Evolutionary conservation across 2,888 invertebrate species (phyloP), one percentile per base, ranked within the genome.

Genomic region (Coelinius sp.): DNA sequence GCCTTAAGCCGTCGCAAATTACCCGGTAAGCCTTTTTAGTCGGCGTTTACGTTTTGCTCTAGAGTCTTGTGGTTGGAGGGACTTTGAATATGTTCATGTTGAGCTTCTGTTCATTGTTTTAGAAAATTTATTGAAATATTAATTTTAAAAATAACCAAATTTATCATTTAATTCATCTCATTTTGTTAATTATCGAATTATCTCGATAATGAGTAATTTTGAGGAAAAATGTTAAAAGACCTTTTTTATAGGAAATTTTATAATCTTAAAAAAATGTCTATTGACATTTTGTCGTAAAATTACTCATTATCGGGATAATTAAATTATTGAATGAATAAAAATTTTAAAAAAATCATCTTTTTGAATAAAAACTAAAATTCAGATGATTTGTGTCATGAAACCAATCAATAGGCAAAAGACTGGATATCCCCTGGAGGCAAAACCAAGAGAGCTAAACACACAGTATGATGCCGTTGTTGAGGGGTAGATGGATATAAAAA

Each of bases 21-120:
- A 85, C 83, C 82, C 81, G 80, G 81, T 86, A 87, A 86, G 85
- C 86, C 86, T 84, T 85, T n/a, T 84, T 86, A 84, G 82, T 82
- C 80, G 82, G 75, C 80, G 80, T 82, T 81, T 80, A 78, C 81
- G 80, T 84, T 82, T 82, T 81, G 80, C 85, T 80, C 44, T 65
- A 31, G 44, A 31, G 52, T 35, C 52, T 64, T 14, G 22, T 53
- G 38, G 49, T 53, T 20, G n/a, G 14, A 20, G 20, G 59, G 35
- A 17, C 22, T 35, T 25, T 25, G 6, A 53, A 24, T 53, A 24
- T 25, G 14, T 53, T 25, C 25, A 49, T 17, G 25, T n/a, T 2
- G 31, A 31, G 59, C 59, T 59, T 59, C 59, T 31, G 59, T 59
- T 59, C 12, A 14, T 31, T 59, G 10, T 49, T 49, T 49, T 17